phyloP scores from a whole-genome alignment of 2,888 invertebrate genomes.

The Leucophora obtusa region DNA sequence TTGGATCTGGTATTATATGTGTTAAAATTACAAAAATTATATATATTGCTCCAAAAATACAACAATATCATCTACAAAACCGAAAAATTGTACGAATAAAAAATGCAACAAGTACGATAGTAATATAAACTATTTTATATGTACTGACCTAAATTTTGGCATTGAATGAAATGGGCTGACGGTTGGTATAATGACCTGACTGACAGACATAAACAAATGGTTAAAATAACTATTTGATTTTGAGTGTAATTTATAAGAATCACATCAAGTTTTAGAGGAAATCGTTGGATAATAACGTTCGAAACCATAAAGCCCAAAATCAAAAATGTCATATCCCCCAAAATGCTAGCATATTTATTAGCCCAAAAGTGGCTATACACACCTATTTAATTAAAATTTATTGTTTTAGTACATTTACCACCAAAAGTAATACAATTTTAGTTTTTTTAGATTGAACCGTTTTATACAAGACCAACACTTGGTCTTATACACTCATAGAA shows the following conservation, averaged over 20 bases:
- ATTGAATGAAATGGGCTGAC: slow-evolving; percentile 31
- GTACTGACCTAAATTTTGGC: slow-evolving; percentile 43
- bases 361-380: too few species aligned
- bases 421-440: too few species aligned
- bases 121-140: neutral
- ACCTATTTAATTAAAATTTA: too few species aligned
- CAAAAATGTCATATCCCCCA: too few species aligned
- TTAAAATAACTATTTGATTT: neutral
- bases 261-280: too few species aligned
- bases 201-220: neutral
- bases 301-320: too few species aligned
- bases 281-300: too few species aligned
- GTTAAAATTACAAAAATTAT: neutral
- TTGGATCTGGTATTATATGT: neutral
- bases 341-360: too few species aligned
- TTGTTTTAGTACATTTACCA: too few species aligned
- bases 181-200: neutral
- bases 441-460: too few species aligned
- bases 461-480: too few species aligned
- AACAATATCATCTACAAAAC: neutral
- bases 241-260: neutral
- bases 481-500: too few species aligned
- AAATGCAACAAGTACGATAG: slow-evolving; percentile 15
- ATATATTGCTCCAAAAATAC: neutral
- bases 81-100: slow-evolving; percentile 16